A percentile compares a stretch with the other conserved stretches of the same genome.
Evolutionary conservation across 2,888 invertebrate genomes (phyloP).

Genomic region (Zygothrica quintamaculata): DNA sequence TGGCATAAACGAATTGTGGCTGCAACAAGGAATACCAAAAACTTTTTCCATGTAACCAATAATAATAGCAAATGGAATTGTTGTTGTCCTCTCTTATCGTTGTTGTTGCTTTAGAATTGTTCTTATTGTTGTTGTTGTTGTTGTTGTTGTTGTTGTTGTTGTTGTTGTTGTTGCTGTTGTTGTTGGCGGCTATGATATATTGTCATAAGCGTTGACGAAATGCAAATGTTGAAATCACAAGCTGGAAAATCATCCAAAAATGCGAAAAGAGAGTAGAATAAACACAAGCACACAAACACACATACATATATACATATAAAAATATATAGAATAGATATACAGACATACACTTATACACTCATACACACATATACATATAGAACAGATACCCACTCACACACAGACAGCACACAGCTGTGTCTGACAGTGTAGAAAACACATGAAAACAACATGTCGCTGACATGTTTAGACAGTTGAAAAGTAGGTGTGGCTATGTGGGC

Average conservation of each 20-base stretch:
- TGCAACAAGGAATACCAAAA: slow-evolving; percentile 33
- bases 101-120: slow-evolving; percentile 9
- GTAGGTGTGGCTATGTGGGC: not conserved
- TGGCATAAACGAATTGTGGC: slow-evolving; percentile 71
- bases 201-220: slow-evolving; percentile 76
- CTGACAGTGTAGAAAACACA: slow-evolving; percentile 65
- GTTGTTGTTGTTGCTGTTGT: slow-evolving; percentile 17
- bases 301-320: too few species aligned
- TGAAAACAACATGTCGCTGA: slow-evolving; percentile 79
- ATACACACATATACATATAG: slow-evolving; percentile 5
- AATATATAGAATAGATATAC: slow-evolving; percentile 3
- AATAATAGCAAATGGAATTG: slow-evolving; percentile 60
- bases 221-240: slow-evolving; percentile 71
- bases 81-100: slow-evolving; percentile 19
- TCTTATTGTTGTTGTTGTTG: slow-evolving; percentile 9
- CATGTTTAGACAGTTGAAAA: slow-evolving; percentile 49
- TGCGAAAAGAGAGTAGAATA: slow-evolving; percentile 21
- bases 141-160: slow-evolving; percentile 11
- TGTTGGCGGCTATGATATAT: slow-evolving; percentile 59
- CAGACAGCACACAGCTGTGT: slow-evolving; percentile 47
- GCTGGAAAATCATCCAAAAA: slow-evolving; percentile 63
- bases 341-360: slow-evolving; percentile 15
- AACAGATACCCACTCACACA: slow-evolving; percentile 14
- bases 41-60: slow-evolving; percentile 74
- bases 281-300: slow-evolving; percentile 13